Evolutionary conservation across 2,888 invertebrate species (phyloP), one percentile per base, ranked within the genome.

Genomic region (Cenopis cana): DNA sequence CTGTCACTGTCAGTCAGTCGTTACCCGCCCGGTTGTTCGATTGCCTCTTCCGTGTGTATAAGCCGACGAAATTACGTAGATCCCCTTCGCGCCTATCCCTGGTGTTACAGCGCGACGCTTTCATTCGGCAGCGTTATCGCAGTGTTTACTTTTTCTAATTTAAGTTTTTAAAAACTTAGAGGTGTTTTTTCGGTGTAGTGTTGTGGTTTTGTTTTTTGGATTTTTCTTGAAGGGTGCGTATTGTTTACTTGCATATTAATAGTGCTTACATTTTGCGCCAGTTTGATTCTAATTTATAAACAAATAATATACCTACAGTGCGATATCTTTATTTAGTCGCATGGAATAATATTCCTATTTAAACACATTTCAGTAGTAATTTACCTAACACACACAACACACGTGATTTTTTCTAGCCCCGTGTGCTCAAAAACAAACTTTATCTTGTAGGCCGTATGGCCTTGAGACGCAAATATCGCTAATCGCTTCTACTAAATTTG

Each of bases 101-200:
- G 10, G 20, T n/a, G 6, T 17, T n/a, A 1, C 10, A 11, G 1
- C 12, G 52, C 52, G 52, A 20, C 38, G 33, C 14, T 54, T 36
- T 0, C 11, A 54, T 54, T 64, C 24, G 52, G 64, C 18, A 38
- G 52, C 20, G 64, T 64, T 20, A 36, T 14, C 33, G 17, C 64
- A n/a, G 54, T 64, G 64, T 64, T 64, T 64, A 64, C 64, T 64
- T 64, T 64, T 52, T 1, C 20, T 20, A 64, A 52, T 54, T n/a
- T 54, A 38, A 62, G 36, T 38, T 38, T 64, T 64, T 61, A 0
- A 14, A 20, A 54, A 64, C 38, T 54, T 54, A 17, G 1, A 64
- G 52, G 52, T 64, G 64, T 17, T 64, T 38, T 62, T 17, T 54
- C 36, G n/a, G 64, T 64, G 64, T 64, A 54, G 54, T 64, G 54